Evolutionary conservation across 2,888 invertebrate genomes (phyloP).

Genomic region (Furcula furcula): DNA sequence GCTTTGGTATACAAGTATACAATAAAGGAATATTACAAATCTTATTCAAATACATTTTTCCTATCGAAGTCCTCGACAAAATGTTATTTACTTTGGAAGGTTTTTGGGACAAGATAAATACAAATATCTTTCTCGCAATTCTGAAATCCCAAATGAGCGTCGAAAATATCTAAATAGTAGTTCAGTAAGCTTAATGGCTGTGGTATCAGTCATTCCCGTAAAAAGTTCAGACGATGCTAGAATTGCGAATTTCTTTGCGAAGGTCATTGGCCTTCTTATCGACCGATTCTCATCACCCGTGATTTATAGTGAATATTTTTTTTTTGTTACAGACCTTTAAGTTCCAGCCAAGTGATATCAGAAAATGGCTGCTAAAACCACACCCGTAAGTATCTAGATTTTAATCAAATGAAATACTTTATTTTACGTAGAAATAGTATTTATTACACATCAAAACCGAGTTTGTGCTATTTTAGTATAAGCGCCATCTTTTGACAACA

Average conservation of each 20-base stretch:
- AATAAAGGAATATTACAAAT: neutral
- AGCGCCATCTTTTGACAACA: conserved; percentile 56
- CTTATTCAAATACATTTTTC: too few species aligned
- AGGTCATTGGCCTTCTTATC: conserved; percentile 38
- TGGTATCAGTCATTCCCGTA: conserved; percentile 15
- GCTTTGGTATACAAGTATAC: too few species aligned
- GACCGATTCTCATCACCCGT: conserved; percentile 27
- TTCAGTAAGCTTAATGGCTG: conserved; percentile 13
- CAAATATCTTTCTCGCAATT: neutral
- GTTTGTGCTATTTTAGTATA: conserved; percentile 26
- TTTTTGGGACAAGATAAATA: neutral
- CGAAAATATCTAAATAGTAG: neutral
- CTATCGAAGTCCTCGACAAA: too few species aligned
- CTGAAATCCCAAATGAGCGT: conserved; percentile 1
- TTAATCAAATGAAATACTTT: conserved; percentile 5
- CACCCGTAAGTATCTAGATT: conserved; percentile 63
- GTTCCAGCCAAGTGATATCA: conserved; percentile 45
- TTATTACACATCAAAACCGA: conserved; percentile 50
- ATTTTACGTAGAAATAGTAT: conserved; percentile 20
- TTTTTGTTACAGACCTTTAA: conserved; percentile 61
- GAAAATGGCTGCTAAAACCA: conserved; percentile 58
- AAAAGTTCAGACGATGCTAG: conserved; percentile 23
- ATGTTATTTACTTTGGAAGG: neutral
- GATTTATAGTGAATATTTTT: conserved; percentile 35
- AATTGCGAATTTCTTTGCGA: conserved; percentile 32